Conservation (phyloP, 2,113 vertebrate genomes). For the Ceratotherium simum region DNA sequence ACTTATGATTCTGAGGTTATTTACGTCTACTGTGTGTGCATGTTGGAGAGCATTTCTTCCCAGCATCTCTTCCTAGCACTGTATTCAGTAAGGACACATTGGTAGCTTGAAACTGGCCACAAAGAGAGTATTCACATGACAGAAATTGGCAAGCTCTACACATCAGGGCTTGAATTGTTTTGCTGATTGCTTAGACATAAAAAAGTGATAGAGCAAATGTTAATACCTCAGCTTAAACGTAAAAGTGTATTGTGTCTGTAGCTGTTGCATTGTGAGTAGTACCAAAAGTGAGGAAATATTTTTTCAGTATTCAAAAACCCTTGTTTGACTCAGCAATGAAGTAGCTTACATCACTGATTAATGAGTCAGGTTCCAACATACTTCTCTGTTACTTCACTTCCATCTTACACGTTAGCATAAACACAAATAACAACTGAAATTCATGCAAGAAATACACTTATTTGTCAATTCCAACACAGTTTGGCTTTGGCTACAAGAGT, state of each 20-base stretch:
- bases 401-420: background rate
- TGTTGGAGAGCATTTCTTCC: background rate
- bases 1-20: background rate
- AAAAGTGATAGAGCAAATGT: background rate
- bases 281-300: too few relatives aligned
- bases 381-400: background rate
- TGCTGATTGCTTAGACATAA: background rate
- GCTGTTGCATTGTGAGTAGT: too few relatives aligned
- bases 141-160: background rate
- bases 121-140: background rate
- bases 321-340: background rate
- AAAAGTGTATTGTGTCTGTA: too few relatives aligned
- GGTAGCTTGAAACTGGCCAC: background rate
- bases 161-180: background rate
- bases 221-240: background rate
- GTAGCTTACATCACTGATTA: background rate
- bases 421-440: background rate
- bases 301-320: background rate
- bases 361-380: background rate
- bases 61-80: background rate
- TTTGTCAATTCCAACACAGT: background rate
- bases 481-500: background rate
- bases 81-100: background rate
- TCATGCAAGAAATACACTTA: background rate
- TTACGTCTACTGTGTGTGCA: background rate